Base-by-base conservation (phyloP, 2,888 invertebrate species). In the Callyntrura sp. region DNA sequence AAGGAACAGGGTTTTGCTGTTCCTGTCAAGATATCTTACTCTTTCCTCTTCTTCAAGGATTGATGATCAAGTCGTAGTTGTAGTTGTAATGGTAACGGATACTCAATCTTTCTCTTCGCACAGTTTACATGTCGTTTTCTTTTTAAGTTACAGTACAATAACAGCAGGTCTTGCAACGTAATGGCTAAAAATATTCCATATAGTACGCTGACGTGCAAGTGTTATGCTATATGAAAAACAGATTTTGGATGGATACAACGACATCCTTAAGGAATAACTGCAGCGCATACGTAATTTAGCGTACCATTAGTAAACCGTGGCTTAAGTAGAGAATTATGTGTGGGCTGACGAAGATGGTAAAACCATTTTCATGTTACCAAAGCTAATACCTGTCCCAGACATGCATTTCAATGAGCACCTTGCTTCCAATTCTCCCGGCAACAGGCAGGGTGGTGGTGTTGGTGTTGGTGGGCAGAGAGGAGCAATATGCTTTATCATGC, bases 391-490 rank as follows among this genome's bases (percentile, higher is more conserved):
- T 85, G 82, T 35, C 25, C 51, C 51, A 68, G 73, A 78, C 88
- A 68, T 65, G 88, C 70, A 90, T 88, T 82, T 85, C 90, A 90
- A 90, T 88, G 88, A 85, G 28, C 48, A 57, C 83, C 43, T 62
- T 81, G 23, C 25, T 81, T 17, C n/a, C n/a, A n/a, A n/a, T n/a
- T 20, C 35, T 60, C 60, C 43, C 25, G 35, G 57, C 43, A 81
- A 60, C 43, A 81, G 20, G 60, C 51, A 51, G 17, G n/a, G n/a
- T n/a, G n/a, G n/a, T n/a, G n/a, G n/a, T n/a, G n/a, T n/a, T n/a
- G n/a, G n/a, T n/a, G n/a, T n/a, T n/a, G n/a, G n/a, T n/a, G n/a
- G n/a, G n/a, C n/a, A n/a, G n/a, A 25, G n/a, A 55, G 25, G 28
- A 14, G 14, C 0, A 8, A 12, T 48, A 48, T 73, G n/a, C 48